Evolutionary conservation across 2,888 invertebrate species (phyloP), one percentile per base, ranked within the genome.

Genomic region (Cyrtodaria siliqua): DNA sequence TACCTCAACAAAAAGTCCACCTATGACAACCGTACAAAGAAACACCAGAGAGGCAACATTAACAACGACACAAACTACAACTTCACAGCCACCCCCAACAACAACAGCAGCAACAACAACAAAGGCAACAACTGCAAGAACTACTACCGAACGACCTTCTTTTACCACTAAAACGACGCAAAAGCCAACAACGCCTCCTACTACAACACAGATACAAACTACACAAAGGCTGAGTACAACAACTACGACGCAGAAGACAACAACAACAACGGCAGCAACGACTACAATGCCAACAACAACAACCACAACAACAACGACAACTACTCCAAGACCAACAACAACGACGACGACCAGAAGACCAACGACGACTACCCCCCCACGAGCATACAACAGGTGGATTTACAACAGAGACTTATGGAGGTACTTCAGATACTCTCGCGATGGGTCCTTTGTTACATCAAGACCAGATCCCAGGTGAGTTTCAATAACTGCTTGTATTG

Each of bases 141-240:
- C 40, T 2, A 59, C 59, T 9, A 29, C 56, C 4, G 6, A 33
- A 33, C 73, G 71, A 40, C 68, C 38, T 52, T n/a, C n/a, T n/a
- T n/a, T n/a, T n/a, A n/a, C n/a, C n/a, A n/a, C n/a, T n/a, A n/a
- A n/a, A n/a, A 68, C 47, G 55, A 67, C 42, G 26, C 8, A 20
- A 9, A 60, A 16, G 24, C 44, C 55, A 16, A 68, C 55, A 26
- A 60, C 55, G 27, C 91, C 83, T 26, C 66, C 83, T 14, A 84
- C 86, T n/a, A 90, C 91, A 60, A 89, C 85, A 77, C 91, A 91
- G 75, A 88, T 85, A 73, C 87, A 77, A 68, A 88, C 87, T 61
- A 82, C 87, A 29, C 70, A 83, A 38, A 72, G 62, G n/a, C 44
- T 62, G 40, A 64, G 53, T n/a, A 38, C 64, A 38, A 62, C 67